A percentile compares a stretch with the other conserved stretches of the same genome.
Conservation (phyloP, 2,113 vertebrate species). For the Prietella phreatophila region DNA sequence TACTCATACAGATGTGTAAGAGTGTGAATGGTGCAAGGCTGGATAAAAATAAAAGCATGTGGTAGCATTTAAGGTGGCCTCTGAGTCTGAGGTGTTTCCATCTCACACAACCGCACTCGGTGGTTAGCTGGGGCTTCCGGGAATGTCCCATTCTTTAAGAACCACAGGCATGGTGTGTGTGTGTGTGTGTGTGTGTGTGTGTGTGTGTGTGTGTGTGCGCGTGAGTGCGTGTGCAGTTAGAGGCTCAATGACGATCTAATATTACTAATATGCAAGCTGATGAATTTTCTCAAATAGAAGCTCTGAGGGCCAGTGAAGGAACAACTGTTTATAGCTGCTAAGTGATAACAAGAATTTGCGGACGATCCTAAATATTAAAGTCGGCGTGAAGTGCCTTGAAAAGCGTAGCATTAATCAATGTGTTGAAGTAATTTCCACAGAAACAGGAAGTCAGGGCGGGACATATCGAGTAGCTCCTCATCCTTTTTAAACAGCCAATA, state of each 20-base stretch:
- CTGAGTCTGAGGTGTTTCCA: conserved; percentile 65
- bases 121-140: conserved; percentile 50
- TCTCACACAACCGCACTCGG: conserved; percentile 53
- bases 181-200: neutral
- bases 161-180: conserved; percentile 23
- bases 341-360: too few species aligned
- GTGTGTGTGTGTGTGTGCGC: neutral
- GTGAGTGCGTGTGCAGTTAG: too few species aligned
- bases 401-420: too few species aligned
- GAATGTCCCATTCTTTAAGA: conserved; percentile 59
- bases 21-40: conserved; percentile 23
- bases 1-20: neutral
- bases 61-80: conserved; percentile 66
- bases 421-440: too few species aligned
- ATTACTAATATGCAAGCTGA: neutral
- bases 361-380: too few species aligned
- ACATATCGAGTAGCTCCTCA: too few species aligned
- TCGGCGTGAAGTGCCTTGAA: too few species aligned
- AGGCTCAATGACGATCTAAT: neutral
- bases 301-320: too few species aligned
- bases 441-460: too few species aligned
- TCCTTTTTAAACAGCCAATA: too few species aligned
- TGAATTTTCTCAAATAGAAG: too few species aligned
- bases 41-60: conserved; percentile 71
- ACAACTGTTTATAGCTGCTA: too few species aligned